Conservation (phyloP, 2,113 vertebrate genomes). For the Paralichthys olivaceus region DNA sequence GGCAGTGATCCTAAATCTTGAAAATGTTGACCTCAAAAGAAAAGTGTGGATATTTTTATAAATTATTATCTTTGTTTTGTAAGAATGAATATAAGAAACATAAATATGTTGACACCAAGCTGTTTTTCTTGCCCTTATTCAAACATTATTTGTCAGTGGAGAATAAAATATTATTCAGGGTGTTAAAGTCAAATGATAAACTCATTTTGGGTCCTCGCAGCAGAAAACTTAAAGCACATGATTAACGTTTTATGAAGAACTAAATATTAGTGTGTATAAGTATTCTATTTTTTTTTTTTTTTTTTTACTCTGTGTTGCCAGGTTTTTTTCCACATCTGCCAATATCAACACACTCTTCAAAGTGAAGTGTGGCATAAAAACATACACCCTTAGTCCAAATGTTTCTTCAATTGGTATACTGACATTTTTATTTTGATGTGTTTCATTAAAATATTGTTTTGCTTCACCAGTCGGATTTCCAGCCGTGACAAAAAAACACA, state of each 20-base stretch:
- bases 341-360: not conserved
- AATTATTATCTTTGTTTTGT: too few species aligned
- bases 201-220: not conserved
- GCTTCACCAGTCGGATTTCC: not conserved
- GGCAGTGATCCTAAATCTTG: not conserved
- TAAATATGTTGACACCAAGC: too few species aligned
- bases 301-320: not conserved
- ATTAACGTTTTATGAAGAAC: too few species aligned
- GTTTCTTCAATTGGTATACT: not conserved
- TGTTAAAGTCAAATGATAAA: not conserved
- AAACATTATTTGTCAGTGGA: too few species aligned
- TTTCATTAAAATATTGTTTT: not conserved
- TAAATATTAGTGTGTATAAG: not conserved
- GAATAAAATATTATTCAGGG: not conserved
- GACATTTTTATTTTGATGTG: not conserved
- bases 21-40: too few species aligned
- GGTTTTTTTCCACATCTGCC: not conserved
- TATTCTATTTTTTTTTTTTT: not conserved
- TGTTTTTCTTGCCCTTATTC: too few species aligned
- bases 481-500: slow-evolving; percentile 9
- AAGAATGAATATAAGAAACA: too few species aligned
- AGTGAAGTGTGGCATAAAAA: not conserved
- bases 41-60: too few species aligned
- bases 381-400: not conserved
- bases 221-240: not conserved